Base-by-base conservation (phyloP, 2,797 vertebrate species). In the Chelon labrosus region DNA sequence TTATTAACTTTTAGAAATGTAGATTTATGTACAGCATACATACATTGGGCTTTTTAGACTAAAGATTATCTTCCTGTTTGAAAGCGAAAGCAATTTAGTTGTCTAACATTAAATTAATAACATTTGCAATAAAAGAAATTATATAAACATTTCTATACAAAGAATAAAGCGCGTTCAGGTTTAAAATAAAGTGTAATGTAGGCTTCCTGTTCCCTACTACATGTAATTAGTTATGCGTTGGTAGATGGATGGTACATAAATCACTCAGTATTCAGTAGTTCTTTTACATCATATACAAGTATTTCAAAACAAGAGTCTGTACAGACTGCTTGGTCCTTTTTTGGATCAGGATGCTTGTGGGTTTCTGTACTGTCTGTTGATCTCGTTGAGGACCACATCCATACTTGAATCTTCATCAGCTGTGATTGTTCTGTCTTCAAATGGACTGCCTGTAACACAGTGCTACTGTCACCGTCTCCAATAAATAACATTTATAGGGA, bases 301-400 rank as follows among this genome's bases (percentile, higher is more conserved):
- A 12, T 56, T 65, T 50, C 4, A 57, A 51, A 64, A 35, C 20
- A 51, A 35, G 10, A 63, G n/a, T 3, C 3, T 14, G 22, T 19
- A 10, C 5, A 31, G 54, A 27, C 16, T 4, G 17, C 31, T 39
- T 5, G n/a, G 46, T 7, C 3, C 14, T 25, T 39, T 20, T 22
- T 25, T 42, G 9, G 17, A 54, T 90, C 64, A 88, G 44, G 65
- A 13, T 0, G 3, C 14, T 13, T 64, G 64, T 22, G 65, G 74
- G 59, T 63, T 51, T 73, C 88, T 86, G 49, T 73, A 8, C 25
- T 82, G 81, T 2, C 70, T 76, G 85, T 93, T 92, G 79, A 92
- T 72, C 72, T 95, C 91, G 42, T 95, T 95, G 65, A 91, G 82
- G 39, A 94, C 61, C 38, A 94, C 93, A 1, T 95, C 94, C 22